Percentiles rank a stretch among this genome's conserved stretches.
Conservation (phyloP, 2,797 vertebrate genomes). For the Poeciliopsis gracilis region DNA sequence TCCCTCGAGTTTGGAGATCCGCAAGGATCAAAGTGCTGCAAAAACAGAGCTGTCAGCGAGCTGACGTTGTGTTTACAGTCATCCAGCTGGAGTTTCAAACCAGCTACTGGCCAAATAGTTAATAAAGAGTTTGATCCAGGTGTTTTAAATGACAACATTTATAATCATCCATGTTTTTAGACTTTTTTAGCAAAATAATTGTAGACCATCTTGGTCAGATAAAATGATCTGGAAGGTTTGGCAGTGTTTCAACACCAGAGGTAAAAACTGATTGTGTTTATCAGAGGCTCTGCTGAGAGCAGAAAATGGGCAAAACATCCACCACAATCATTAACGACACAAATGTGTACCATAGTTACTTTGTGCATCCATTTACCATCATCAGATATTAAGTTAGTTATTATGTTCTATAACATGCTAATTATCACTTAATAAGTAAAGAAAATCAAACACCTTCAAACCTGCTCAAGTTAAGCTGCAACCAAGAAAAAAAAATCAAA, state of each 20-base stretch:
- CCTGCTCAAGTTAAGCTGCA: background rate
- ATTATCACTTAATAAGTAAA: background rate
- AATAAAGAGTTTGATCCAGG: background rate
- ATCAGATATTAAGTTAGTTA: background rate
- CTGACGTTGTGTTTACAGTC: background rate
- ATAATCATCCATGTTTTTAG: background rate
- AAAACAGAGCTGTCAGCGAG: background rate
- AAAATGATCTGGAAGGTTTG: background rate
- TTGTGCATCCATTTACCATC: background rate
- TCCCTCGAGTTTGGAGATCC: background rate
- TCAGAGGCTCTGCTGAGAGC: slow-evolving; percentile 57
- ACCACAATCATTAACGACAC: background rate
- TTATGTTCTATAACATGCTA: background rate
- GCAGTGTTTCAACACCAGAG: slow-evolving; percentile 2
- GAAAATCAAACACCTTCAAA: background rate
- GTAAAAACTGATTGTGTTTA: slow-evolving; percentile 21
- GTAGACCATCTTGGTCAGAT: background rate
- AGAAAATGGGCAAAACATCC: slow-evolving; percentile 39
- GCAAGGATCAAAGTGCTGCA: background rate
- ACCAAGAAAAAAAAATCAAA: background rate
- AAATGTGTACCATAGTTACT: background rate
- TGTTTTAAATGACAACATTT: background rate
- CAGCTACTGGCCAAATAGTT: background rate
- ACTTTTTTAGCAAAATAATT: background rate
- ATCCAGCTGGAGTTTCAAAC: background rate